Percentiles rank a stretch among this genome's conserved stretches.
Evolutionary conservation across 2,113 vertebrate genomes (phyloP).

Genomic region (Tupaia tana): DNA sequence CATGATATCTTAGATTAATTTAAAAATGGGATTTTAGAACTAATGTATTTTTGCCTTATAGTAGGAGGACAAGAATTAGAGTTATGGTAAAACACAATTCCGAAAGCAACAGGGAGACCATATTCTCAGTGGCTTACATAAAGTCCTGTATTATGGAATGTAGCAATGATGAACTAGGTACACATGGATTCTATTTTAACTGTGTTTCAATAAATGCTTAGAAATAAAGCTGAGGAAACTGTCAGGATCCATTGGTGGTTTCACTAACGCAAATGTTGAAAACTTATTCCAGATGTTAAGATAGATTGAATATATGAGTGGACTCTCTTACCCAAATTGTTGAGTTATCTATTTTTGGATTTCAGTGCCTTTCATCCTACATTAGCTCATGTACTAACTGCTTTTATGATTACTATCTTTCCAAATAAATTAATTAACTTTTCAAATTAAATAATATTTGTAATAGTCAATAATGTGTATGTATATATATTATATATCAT

Average conservation of each 20-base stretch:
- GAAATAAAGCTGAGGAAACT: constrained; percentile 60
- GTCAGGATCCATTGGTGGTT: constrained; percentile 62
- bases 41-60: constrained; percentile 9
- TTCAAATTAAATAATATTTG: not conserved
- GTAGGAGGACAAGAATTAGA: not conserved
- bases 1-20: not conserved
- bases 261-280: constrained; percentile 53
- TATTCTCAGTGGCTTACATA: not conserved
- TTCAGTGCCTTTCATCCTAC: not conserved
- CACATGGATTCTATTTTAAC: constrained; percentile 64
- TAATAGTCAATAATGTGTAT: not conserved
- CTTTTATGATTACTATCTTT: constrained; percentile 2
- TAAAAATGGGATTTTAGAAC: not conserved
- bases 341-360: constrained; percentile 22
- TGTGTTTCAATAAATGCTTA: constrained; percentile 65
- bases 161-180: constrained; percentile 25
- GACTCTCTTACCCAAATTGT: constrained; percentile 29
- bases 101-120: not conserved
- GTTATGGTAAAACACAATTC: not conserved
- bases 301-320: constrained; percentile 43
- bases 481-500: not conserved
- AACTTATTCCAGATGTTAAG: constrained; percentile 71
- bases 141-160: not conserved
- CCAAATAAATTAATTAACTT: constrained; percentile 24
- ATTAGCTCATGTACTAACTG: not conserved